Conservation (phyloP, 92 coral and sea anemone genomes). For the Parazoanthus swiftii region DNA sequence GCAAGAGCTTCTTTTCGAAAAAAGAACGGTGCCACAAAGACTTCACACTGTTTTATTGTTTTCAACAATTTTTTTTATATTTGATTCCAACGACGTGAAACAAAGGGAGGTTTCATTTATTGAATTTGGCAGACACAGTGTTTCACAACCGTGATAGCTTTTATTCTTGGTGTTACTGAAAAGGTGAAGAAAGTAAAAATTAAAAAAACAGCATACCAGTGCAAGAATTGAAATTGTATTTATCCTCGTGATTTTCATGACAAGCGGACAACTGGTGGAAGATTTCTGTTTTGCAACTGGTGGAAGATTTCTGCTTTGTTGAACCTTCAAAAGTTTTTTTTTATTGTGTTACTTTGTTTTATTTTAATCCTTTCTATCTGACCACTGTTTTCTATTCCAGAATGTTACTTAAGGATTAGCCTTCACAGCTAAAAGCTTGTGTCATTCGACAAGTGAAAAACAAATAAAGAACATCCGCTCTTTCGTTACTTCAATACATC, state of each 20-base stretch:
- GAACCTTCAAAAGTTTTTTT: background rate
- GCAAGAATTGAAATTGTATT: background rate
- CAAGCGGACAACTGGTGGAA: background rate
- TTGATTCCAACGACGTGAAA: conserved; percentile 7
- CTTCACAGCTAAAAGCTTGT: too few relatives aligned
- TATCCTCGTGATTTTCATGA: background rate
- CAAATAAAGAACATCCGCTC: background rate
- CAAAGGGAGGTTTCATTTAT: background rate
- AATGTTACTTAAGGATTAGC: background rate
- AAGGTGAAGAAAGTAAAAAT: background rate
- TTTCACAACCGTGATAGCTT: background rate
- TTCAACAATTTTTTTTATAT: conserved; percentile 23
- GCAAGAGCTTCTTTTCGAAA: background rate
- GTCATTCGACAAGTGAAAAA: too few relatives aligned
- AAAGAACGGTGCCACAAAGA: conserved; percentile 11
- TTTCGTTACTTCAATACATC: background rate
- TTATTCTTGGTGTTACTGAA: background rate
- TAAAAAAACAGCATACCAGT: background rate
- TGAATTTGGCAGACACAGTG: background rate
- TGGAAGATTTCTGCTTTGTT: background rate
- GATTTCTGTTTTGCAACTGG: background rate
- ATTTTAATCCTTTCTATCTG: background rate
- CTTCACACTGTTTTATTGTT: conserved; percentile 34
- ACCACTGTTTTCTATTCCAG: background rate
- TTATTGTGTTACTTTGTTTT: background rate